Percentiles rank a stretch among this genome's conserved stretches.
These are phyloP conservation scores for Morelia viridis DNA, from an alignment of 2,797 vertebrate genomes.

Conservation along the genomic window DNA sequence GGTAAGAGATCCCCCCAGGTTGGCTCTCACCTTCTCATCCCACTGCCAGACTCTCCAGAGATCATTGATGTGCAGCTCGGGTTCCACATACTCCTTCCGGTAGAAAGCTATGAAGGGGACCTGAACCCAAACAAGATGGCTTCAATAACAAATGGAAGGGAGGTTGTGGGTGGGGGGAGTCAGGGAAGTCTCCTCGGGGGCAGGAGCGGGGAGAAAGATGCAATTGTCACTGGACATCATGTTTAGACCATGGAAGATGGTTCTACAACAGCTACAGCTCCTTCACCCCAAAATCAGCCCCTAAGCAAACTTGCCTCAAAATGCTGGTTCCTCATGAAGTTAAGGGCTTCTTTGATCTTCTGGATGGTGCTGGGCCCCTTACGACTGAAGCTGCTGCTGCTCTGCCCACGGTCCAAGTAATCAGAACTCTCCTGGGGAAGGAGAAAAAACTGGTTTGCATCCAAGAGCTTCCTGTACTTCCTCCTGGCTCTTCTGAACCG, in stretches of 20 bases:
- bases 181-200: background rate
- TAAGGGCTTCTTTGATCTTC: slow-evolving; percentile 97
- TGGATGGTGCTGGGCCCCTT: slow-evolving; percentile 97
- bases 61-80: slow-evolving; percentile 97
- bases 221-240: too few species aligned
- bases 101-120: slow-evolving; percentile 99
- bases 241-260: background rate
- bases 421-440: slow-evolving; percentile 86
- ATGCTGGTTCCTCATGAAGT: slow-evolving; percentile 99
- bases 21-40: slow-evolving; percentile 93
- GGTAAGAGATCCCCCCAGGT: background rate
- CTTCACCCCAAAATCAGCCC: background rate
- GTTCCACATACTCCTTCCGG: slow-evolving; percentile 98
- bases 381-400: slow-evolving; percentile 88
- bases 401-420: slow-evolving; percentile 90
- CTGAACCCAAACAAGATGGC: slow-evolving; percentile 63
- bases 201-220: too few species aligned
- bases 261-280: background rate
- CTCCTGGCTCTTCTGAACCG: too few species aligned
- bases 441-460: background rate
- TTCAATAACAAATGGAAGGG: too few species aligned
- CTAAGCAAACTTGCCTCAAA: slow-evolving; percentile 84
- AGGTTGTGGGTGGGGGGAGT: too few species aligned
- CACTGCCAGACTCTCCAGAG: slow-evolving; percentile 99
- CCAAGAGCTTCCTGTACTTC: background rate